Conservation (phyloP, 2,888 invertebrate genomes). For the Drosophila sordidula region DNA sequence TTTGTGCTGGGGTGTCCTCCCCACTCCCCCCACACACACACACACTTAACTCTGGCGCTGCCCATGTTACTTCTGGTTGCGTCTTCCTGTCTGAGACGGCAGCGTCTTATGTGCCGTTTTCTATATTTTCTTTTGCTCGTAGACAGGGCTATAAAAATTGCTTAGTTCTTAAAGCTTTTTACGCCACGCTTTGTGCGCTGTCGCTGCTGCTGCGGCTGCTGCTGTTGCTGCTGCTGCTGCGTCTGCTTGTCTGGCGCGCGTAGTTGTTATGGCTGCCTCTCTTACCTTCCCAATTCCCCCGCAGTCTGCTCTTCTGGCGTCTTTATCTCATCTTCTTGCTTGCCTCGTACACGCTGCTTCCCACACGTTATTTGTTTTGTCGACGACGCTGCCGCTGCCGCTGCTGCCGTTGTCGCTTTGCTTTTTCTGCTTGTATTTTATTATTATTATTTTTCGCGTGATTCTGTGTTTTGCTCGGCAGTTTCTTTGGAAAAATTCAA, state of each 20-base stretch:
- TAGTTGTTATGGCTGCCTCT: constrained; percentile 54
- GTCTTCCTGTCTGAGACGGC: constrained; percentile 64
- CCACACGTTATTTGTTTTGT: constrained; percentile 69
- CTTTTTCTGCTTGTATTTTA: constrained; percentile 72
- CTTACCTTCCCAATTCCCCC: constrained; percentile 15
- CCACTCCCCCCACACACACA: background rate
- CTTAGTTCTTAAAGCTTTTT: constrained; percentile 64
- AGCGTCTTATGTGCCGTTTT: constrained; percentile 59
- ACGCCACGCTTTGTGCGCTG: constrained; percentile 51
- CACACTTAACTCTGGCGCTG: background rate
- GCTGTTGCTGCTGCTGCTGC: constrained; percentile 59
- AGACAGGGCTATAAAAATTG: constrained; percentile 76
- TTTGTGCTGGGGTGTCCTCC: constrained; percentile 14
- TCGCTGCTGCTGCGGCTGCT: constrained; percentile 24
- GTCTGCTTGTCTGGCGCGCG: constrained; percentile 68
- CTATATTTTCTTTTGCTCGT: constrained; percentile 65
- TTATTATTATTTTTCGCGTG: constrained; percentile 81
- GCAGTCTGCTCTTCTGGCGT: constrained; percentile 28
- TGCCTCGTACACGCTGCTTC: constrained; percentile 55
- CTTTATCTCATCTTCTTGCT: constrained; percentile 58
- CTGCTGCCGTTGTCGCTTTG: constrained; percentile 49
- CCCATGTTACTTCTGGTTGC: background rate
- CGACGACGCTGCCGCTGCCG: constrained; percentile 42
- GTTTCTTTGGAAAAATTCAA: constrained; percentile 81
- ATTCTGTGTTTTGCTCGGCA: constrained; percentile 79